Percentiles rank a stretch among this genome's conserved stretches.
Evolutionary conservation across 2,113 vertebrate species (phyloP).

Genomic region (Grammomys dolichurus): DNA sequence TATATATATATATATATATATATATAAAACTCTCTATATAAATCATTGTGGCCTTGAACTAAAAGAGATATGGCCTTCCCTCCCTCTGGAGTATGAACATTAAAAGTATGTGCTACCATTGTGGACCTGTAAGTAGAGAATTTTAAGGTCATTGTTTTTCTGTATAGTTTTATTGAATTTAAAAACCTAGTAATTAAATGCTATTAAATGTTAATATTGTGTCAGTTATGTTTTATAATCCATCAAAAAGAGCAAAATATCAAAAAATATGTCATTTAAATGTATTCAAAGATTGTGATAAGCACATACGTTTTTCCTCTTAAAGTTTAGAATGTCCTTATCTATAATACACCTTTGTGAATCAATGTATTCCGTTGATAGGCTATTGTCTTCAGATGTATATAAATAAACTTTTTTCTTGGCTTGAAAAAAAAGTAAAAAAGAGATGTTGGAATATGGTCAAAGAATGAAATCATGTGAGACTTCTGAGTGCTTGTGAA

Average conservation of each 20-base stretch:
- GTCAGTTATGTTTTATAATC: constrained; percentile 14
- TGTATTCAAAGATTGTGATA: neutral
- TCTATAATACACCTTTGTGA: neutral
- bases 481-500: too few relatives aligned
- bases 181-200: neutral
- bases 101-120: neutral
- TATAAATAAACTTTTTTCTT: constrained; percentile 48
- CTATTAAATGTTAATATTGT: neutral
- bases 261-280: constrained; percentile 29
- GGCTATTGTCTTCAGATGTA: neutral
- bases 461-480: too few relatives aligned
- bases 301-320: neutral
- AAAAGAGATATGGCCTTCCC: neutral
- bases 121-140: neutral
- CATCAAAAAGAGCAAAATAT: neutral
- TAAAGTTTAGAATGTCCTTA: neutral
- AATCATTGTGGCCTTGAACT: neutral
- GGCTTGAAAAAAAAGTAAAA: neutral
- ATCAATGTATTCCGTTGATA: neutral
- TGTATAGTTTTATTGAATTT: neutral
- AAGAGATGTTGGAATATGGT: neutral
- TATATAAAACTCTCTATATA: neutral
- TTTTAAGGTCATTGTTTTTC: neutral
- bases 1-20: too few relatives aligned
- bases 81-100: too few relatives aligned